Percentiles rank a stretch among this genome's conserved stretches.
phyloP scores from a whole-genome alignment of 2,797 vertebrate genomes.

The Crenichthys baileyi region DNA sequence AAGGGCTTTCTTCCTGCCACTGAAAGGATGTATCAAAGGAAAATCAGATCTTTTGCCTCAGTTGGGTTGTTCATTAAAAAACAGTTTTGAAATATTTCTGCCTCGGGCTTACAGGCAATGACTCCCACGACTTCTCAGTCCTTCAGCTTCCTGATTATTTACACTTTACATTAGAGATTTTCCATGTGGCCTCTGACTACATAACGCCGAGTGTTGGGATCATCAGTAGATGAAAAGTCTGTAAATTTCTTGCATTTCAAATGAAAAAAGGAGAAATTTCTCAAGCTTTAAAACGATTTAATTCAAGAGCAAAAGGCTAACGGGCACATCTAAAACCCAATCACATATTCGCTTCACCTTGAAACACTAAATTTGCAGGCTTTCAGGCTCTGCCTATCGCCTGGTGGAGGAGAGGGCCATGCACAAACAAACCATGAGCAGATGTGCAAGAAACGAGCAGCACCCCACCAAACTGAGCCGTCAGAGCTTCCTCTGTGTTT shows the following conservation, averaged over 20 bases:
- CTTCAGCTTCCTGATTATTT: constrained; percentile 1
- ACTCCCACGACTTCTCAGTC: neutral
- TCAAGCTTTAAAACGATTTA: neutral
- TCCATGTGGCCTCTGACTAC: neutral
- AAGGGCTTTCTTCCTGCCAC: too few relatives aligned
- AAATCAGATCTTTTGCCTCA: neutral
- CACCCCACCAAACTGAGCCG: constrained; percentile 59
- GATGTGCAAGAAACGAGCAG: constrained; percentile 62
- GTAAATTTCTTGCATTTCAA: neutral
- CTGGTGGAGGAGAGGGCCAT: constrained; percentile 48
- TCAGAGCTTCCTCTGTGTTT: constrained; percentile 66
- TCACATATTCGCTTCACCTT: constrained; percentile 47
- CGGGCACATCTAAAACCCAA: constrained; percentile 22
- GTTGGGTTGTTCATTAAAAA: neutral
- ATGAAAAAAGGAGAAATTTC: neutral
- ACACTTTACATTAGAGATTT: neutral
- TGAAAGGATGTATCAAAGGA: neutral
- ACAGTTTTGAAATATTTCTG: neutral
- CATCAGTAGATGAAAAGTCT: neutral
- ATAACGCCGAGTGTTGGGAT: neutral
- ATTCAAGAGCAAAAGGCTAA: neutral
- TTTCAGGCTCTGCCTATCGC: constrained; percentile 41
- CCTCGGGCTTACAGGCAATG: neutral
- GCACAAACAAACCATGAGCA: constrained; percentile 76
- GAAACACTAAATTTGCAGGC: constrained; percentile 54